These are phyloP conservation scores for Rhagonycha fulva DNA, from an alignment of 2,888 invertebrate species.

Conservation along the genomic window DNA sequence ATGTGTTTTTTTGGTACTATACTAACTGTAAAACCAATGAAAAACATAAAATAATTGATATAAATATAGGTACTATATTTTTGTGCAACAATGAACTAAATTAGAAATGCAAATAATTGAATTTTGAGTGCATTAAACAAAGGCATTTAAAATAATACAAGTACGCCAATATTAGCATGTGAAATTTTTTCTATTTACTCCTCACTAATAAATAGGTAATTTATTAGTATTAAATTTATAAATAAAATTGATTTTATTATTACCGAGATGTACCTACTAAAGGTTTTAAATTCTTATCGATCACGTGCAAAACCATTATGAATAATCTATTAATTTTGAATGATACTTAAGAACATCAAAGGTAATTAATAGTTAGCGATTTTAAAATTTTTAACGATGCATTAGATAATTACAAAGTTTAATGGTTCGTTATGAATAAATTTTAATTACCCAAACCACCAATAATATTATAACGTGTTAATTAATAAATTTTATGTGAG, in stretches of 20 bases:
- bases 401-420: background rate
- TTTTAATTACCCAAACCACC: background rate
- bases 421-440: background rate
- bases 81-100: background rate
- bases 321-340: background rate
- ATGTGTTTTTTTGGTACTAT: background rate
- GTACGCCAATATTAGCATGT: background rate
- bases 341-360: background rate
- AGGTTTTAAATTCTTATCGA: background rate
- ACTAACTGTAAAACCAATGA: no score
- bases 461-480: background rate
- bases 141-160: background rate
- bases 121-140: background rate
- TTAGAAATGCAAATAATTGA: background rate
- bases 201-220: background rate
- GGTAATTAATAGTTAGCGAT: background rate
- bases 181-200: background rate
- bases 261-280: background rate
- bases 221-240: background rate
- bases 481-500: background rate
- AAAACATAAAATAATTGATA: background rate
- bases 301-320: background rate
- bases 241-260: background rate
- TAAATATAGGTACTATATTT: no score
- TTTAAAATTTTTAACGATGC: background rate